These are phyloP conservation scores for Odontophorus gujanensis DNA, from an alignment of 2,113 vertebrate genomes.

Conservation along the genomic window DNA sequence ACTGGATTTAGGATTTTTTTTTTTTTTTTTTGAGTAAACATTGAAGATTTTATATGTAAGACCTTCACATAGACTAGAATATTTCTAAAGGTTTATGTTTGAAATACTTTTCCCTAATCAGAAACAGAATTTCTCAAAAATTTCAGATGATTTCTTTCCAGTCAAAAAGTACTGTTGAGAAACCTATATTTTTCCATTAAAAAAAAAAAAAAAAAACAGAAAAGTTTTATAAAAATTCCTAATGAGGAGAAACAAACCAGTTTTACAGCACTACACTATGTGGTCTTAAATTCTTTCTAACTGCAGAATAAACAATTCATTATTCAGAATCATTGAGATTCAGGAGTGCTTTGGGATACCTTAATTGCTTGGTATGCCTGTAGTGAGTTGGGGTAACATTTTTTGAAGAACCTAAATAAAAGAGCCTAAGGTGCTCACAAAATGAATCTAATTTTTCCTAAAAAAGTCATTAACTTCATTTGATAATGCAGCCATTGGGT, in stretches of 20 bases:
- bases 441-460: neutral
- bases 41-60: neutral
- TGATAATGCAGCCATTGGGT: neutral
- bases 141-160: neutral
- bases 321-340: neutral
- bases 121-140: neutral
- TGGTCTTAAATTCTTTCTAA: conserved; percentile 2
- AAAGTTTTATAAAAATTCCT: neutral
- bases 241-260: neutral
- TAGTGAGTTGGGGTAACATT: neutral
- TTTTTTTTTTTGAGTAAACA: neutral
- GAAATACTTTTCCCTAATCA: neutral
- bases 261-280: neutral
- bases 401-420: neutral
- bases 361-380: neutral
- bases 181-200: neutral
- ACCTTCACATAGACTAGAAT: neutral
- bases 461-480: neutral
- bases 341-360: neutral
- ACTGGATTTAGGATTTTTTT: neutral
- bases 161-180: neutral
- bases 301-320: neutral
- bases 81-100: neutral
- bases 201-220: neutral
- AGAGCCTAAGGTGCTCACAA: neutral